phyloP scores from a whole-genome alignment of 1,140 invertebrate genomes.

The Lithobius niger region DNA sequence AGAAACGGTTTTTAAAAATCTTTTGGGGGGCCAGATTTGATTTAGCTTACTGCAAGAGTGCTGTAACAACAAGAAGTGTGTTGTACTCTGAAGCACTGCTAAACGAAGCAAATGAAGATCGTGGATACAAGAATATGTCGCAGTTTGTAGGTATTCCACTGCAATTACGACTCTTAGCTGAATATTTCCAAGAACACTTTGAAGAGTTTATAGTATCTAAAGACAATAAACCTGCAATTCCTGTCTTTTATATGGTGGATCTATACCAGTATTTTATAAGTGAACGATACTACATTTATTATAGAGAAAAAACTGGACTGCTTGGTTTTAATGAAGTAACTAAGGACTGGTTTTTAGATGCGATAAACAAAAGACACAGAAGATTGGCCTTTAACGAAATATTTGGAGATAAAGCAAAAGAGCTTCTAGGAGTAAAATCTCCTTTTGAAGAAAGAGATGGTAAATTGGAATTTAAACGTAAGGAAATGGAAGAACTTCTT shows the following conservation, averaged over 20 bases:
- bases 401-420: not conserved
- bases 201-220: not conserved
- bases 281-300: not conserved
- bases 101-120: not conserved
- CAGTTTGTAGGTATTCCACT: too few species aligned
- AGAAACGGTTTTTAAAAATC: not conserved
- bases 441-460: not conserved
- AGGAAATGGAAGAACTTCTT: not conserved
- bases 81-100: not conserved
- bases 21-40: not conserved
- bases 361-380: not conserved
- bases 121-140: not conserved
- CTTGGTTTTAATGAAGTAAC: not conserved
- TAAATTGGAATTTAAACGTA: not conserved
- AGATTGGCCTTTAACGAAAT: not conserved
- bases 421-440: not conserved
- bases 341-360: not conserved
- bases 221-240: not conserved
- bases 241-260: not conserved
- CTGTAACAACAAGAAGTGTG: not conserved
- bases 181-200: not conserved
- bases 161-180: too few species aligned
- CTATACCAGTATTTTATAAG: not conserved
- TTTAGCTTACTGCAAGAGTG: not conserved
- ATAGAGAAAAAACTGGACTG: not conserved